These are phyloP conservation scores for Cheilosia vulpina DNA, from an alignment of 2,888 invertebrate species.

Conservation along the genomic window DNA sequence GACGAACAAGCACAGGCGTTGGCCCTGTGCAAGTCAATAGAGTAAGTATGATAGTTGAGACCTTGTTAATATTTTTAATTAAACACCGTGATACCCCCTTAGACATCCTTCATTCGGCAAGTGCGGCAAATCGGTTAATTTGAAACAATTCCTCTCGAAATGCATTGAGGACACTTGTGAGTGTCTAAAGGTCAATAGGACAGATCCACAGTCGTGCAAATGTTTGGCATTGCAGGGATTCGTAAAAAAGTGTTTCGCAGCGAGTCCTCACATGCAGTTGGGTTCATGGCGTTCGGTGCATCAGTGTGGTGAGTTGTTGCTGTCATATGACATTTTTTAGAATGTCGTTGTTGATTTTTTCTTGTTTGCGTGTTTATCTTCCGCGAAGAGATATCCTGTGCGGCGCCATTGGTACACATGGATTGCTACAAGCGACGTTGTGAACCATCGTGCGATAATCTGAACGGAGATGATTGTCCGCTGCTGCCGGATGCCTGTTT, in stretches of 20 bases:
- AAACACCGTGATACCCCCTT: slow-evolving; percentile 34
- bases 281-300: slow-evolving; percentile 89
- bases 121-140: slow-evolving; percentile 87
- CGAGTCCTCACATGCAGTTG: slow-evolving; percentile 87
- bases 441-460: slow-evolving; percentile 89
- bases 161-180: slow-evolving; percentile 90
- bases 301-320: slow-evolving; percentile 85
- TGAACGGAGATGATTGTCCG: slow-evolving; percentile 86
- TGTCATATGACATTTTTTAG: not conserved
- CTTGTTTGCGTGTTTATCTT: slow-evolving; percentile 11
- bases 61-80: not conserved
- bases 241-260: slow-evolving; percentile 89
- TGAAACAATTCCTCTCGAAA: slow-evolving; percentile 89
- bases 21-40: slow-evolving; percentile 88
- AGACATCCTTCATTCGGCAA: slow-evolving; percentile 87
- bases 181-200: slow-evolving; percentile 86
- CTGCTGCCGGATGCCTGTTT: slow-evolving; percentile 88
- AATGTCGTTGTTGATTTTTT: too few species aligned
- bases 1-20: slow-evolving; percentile 87
- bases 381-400: slow-evolving; percentile 56
- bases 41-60: slow-evolving; percentile 83
- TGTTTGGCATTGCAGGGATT: slow-evolving; percentile 89
- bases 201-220: slow-evolving; percentile 85
- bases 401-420: slow-evolving; percentile 88
- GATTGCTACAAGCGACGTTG: slow-evolving; percentile 92